These are phyloP conservation scores for Ceyx margarethae DNA, from an alignment of 2,113 vertebrate species.

Conservation along the genomic window DNA sequence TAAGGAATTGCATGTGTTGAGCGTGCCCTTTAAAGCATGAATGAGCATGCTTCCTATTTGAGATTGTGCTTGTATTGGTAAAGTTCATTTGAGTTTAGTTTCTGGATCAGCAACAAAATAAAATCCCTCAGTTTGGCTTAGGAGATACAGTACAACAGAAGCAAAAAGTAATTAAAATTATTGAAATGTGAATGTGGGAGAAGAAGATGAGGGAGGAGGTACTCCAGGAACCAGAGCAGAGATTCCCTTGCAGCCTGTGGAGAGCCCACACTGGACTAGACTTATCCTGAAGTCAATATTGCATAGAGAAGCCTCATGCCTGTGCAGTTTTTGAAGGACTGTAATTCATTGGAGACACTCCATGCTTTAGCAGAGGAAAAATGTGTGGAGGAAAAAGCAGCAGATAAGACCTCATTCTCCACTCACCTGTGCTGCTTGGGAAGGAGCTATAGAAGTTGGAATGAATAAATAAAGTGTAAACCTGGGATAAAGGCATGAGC, in stretches of 20 bases:
- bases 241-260: background rate
- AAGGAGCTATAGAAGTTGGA: background rate
- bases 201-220: background rate
- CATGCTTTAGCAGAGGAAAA: background rate
- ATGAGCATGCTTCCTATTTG: background rate
- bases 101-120: background rate
- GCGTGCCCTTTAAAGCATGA: background rate
- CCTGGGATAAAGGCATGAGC: background rate
- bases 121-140: background rate
- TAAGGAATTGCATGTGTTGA: background rate
- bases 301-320: fast-evolving
- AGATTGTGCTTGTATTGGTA: background rate
- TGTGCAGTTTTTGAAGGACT: background rate
- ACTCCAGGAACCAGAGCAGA: background rate
- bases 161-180: background rate
- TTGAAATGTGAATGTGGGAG: background rate
- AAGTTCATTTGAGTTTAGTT: background rate
- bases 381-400: background rate
- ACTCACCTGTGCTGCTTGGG: background rate
- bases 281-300: background rate
- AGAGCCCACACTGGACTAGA: background rate
- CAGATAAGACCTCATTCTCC: background rate
- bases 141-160: background rate
- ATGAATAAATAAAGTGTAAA: background rate
- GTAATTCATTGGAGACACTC: background rate